phyloP scores from a whole-genome alignment of 2,797 vertebrate genomes.

The Capromys pilorides region DNA sequence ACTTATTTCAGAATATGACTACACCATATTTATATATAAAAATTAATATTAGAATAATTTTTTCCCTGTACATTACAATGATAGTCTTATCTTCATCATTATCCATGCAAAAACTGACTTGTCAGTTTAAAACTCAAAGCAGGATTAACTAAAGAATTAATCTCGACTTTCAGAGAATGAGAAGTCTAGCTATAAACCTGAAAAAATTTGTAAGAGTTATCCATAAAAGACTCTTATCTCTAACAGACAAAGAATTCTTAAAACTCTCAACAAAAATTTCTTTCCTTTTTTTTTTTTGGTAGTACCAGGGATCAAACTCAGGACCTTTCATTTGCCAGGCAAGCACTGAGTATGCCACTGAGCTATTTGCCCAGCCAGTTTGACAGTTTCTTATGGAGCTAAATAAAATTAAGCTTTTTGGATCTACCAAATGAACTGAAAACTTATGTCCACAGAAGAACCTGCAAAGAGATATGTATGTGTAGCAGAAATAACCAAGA shows the following conservation, averaged over 20 bases:
- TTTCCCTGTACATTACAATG: not conserved
- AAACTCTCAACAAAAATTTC: not conserved
- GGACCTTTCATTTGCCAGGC: too few relatives aligned
- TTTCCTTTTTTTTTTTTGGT: too few relatives aligned
- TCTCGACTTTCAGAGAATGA: constrained; percentile 1
- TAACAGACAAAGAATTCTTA: not conserved
- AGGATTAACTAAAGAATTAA: not conserved
- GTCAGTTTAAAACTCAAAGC: not conserved
- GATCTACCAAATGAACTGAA: not conserved
- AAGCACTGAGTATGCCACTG: too few relatives aligned
- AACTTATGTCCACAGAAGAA: not conserved
- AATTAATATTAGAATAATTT: not conserved
- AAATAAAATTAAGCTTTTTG: not conserved
- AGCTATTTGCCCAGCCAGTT: not conserved
- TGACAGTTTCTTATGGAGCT: not conserved
- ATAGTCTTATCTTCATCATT: not conserved
- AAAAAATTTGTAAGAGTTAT: not conserved
- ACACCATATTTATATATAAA: not conserved
- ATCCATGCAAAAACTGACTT: constrained; percentile 17
- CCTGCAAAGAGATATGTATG: not conserved
- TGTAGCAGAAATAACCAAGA: not conserved
- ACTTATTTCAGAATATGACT: not conserved
- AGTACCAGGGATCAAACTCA: too few relatives aligned
- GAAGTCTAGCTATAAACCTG: not conserved
- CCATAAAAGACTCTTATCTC: not conserved